A percentile compares a stretch with the other conserved stretches of the same genome.
phyloP scores from a whole-genome alignment of 2,797 vertebrate species.

The Schizopygopsis malacanthus region DNA sequence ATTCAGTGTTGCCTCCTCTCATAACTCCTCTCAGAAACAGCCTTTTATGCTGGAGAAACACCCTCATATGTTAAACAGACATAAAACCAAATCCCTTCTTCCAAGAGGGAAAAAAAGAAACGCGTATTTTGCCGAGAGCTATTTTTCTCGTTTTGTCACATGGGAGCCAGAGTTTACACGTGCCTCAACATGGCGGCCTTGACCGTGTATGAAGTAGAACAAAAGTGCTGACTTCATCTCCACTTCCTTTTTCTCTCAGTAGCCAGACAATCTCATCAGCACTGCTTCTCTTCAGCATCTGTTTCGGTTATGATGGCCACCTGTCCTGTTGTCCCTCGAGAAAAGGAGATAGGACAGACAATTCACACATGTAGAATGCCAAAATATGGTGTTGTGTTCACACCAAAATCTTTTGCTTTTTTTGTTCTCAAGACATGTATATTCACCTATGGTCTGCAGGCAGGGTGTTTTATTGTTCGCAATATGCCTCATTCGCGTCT shows the following conservation, averaged over 20 bases:
- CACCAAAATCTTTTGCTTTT: constrained; percentile 57
- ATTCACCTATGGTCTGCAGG: constrained; percentile 54
- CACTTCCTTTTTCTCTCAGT: constrained; percentile 63
- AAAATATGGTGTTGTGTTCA: constrained; percentile 58
- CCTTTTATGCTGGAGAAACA: constrained; percentile 53
- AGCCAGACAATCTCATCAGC: constrained; percentile 66
- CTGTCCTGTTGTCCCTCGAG: constrained; percentile 65
- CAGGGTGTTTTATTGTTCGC: constrained; percentile 41
- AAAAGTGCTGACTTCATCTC: constrained; percentile 65
- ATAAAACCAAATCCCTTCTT: constrained; percentile 52
- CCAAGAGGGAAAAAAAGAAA: constrained; percentile 46
- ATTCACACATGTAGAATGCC: constrained; percentile 65
- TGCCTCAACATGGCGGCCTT: constrained; percentile 57
- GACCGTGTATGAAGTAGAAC: constrained; percentile 53
- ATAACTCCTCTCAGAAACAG: constrained; percentile 55
- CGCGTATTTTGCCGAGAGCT: constrained; percentile 50
- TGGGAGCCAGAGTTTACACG: constrained; percentile 60
- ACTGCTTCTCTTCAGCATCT: constrained; percentile 65
- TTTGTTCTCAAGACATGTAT: constrained; percentile 51
- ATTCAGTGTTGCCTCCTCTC: constrained; percentile 58
- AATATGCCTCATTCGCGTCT: background rate
- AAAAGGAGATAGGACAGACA: constrained; percentile 62
- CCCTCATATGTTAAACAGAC: constrained; percentile 60
- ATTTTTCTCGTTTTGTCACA: constrained; percentile 53
- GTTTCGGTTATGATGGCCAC: constrained; percentile 65